Percentiles rank a stretch among this genome's conserved stretches.
phyloP scores from a whole-genome alignment of 2,797 vertebrate genomes.

The Aplochiton taeniatus region DNA sequence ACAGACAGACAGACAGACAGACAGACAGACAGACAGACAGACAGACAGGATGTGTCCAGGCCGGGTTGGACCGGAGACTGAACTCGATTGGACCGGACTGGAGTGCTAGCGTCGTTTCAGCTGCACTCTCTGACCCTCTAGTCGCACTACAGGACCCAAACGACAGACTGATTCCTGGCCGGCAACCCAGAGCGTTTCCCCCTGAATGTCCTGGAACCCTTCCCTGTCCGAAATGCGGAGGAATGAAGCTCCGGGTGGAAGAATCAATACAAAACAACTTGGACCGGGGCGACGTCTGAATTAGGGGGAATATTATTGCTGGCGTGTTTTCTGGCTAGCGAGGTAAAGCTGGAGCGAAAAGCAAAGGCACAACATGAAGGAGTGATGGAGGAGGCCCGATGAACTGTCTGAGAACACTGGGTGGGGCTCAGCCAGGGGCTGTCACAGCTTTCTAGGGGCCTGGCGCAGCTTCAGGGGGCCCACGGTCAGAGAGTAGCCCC shows the following conservation, averaged over 20 bases:
- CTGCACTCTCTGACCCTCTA: slow-evolving; percentile 61
- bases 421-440: slow-evolving; percentile 19
- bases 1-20: not conserved
- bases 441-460: slow-evolving; percentile 14
- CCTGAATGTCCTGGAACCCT: slow-evolving; percentile 47
- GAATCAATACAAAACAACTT: slow-evolving; percentile 10
- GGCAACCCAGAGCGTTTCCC: slow-evolving; percentile 29
- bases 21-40: slow-evolving; percentile 36
- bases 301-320: slow-evolving; percentile 56
- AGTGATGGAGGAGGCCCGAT: not conserved
- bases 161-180: slow-evolving; percentile 40
- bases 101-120: slow-evolving; percentile 64
- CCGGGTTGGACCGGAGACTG: not conserved
- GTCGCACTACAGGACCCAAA: slow-evolving; percentile 32
- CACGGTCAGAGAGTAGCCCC: slow-evolving; percentile 16
- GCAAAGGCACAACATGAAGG: slow-evolving; percentile 31
- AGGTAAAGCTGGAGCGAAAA: slow-evolving; percentile 27
- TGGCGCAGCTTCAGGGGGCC: slow-evolving; percentile 7
- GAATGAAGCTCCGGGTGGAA: slow-evolving; percentile 24
- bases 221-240: slow-evolving; percentile 61
- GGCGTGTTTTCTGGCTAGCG: slow-evolving; percentile 45
- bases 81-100: slow-evolving; percentile 27
- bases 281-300: slow-evolving; percentile 46
- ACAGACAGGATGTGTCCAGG: slow-evolving; percentile 5
- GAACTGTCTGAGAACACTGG: not conserved